Conservation (phyloP, 1,140 invertebrate species). For the Aphidius gifuensis region DNA sequence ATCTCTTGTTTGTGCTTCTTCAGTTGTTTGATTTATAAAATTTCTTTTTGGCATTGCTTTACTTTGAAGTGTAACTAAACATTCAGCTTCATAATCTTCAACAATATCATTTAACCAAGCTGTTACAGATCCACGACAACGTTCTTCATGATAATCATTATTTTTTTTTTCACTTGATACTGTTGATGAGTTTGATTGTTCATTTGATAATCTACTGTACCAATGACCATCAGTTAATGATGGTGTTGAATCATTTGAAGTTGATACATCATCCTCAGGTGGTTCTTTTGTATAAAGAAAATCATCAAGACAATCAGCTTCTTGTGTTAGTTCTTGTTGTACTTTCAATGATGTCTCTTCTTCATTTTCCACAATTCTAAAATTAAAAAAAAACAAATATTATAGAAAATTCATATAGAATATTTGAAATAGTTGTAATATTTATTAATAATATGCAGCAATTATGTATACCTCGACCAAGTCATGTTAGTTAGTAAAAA, state of each 20-base stretch:
- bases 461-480: conserved; percentile 13
- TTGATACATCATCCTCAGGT: conserved; percentile 32
- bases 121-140: conserved; percentile 16
- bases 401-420: not conserved
- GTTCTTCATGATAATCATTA: not conserved
- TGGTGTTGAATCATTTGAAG: conserved; percentile 12
- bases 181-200: conserved; percentile 1
- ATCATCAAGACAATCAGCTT: conserved; percentile 38
- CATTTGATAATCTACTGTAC: conserved; percentile 16
- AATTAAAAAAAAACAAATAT: conserved; percentile 17
- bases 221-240: conserved; percentile 12
- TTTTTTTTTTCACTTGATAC: conserved; percentile 1
- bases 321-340: conserved; percentile 8
- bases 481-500: not conserved
- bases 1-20: conserved; percentile 31
- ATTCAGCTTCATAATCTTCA: conserved; percentile 38
- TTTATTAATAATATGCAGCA: no score
- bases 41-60: conserved; percentile 38
- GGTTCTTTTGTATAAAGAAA: conserved; percentile 43
- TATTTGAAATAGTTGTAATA: no score
- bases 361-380: conserved; percentile 33
- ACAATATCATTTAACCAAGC: conserved; percentile 41
- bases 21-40: conserved; percentile 5
- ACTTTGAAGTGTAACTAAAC: conserved; percentile 38
- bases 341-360: conserved; percentile 20